Percentiles rank a stretch among this genome's conserved stretches.
Conservation (phyloP, 2,113 vertebrate genomes). For the Nymphicus hollandicus region DNA sequence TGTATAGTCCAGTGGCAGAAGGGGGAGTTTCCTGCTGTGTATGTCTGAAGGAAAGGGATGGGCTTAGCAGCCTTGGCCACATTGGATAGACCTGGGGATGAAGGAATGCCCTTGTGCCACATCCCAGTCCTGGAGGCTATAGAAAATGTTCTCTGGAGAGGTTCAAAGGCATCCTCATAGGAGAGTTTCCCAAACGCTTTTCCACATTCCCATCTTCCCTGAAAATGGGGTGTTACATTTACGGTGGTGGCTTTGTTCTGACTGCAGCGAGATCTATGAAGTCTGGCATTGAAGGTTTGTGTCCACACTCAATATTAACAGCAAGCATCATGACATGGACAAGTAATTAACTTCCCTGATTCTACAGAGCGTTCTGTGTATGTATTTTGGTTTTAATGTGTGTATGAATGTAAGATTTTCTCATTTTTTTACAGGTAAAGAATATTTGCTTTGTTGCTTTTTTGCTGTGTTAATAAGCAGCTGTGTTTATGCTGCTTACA, state of each 20-base stretch:
- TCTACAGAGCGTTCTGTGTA: background rate
- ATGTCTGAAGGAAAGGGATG: conserved; percentile 26
- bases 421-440: background rate
- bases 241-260: conserved; percentile 39
- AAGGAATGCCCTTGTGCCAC: background rate
- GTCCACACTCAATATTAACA: background rate
- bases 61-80: conserved; percentile 16
- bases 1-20: conserved; percentile 14
- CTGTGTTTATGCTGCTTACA: conserved; percentile 44
- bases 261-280: background rate
- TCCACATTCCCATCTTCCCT: conserved; percentile 7
- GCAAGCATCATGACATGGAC: background rate
- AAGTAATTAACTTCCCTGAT: background rate
- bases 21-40: conserved; percentile 8
- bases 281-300: conserved; percentile 6
- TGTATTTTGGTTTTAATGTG: background rate
- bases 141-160: background rate
- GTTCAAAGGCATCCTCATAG: background rate
- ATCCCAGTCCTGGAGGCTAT: background rate
- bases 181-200: conserved; percentile 38
- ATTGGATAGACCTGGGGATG: background rate
- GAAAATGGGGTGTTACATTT: conserved; percentile 44
- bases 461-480: conserved; percentile 23
- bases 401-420: background rate
- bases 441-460: conserved; percentile 29